Evolutionary conservation across 2,888 invertebrate genomes (phyloP).

Genomic region (Thysanoteuthis rhombus): DNA sequence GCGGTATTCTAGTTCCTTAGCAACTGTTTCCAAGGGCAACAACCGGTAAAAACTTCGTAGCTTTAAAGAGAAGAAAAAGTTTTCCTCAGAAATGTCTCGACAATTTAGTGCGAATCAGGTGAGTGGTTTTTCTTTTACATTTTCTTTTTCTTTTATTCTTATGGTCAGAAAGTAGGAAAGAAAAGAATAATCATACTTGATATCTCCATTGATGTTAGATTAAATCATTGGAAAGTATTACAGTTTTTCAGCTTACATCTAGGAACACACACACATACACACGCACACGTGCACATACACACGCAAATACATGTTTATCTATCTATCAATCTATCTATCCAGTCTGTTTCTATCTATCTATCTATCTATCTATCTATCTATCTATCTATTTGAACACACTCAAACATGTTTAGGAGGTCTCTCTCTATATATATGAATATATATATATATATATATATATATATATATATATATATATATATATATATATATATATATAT

Average conservation of each 20-base stretch:
- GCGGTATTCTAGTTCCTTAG: constrained; percentile 1
- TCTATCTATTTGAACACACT: too few relatives aligned
- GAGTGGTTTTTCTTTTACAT: constrained; percentile 28
- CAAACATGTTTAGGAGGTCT: too few relatives aligned
- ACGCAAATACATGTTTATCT: too few relatives aligned
- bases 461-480: constrained; percentile 1
- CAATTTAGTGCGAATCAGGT: constrained; percentile 63
- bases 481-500: neutral
- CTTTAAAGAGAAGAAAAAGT: constrained; percentile 26
- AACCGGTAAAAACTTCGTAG: neutral
- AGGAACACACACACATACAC: too few relatives aligned
- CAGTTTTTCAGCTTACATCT: neutral
- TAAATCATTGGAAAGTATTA: neutral
- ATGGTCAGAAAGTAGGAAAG: neutral
- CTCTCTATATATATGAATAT: neutral
- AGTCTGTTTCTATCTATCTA: too few relatives aligned
- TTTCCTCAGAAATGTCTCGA: constrained; percentile 43
- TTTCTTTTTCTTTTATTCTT: neutral
- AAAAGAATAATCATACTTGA: neutral
- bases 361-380: too few relatives aligned
- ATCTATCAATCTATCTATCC: too few relatives aligned
- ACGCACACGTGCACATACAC: too few relatives aligned
- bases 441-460: constrained; percentile 20
- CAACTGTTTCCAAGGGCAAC: constrained; percentile 24
- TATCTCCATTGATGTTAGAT: neutral